Evolutionary conservation across 92 coral and sea anemone species (phyloP).

Genomic region (Chrysogorgia sp.): DNA sequence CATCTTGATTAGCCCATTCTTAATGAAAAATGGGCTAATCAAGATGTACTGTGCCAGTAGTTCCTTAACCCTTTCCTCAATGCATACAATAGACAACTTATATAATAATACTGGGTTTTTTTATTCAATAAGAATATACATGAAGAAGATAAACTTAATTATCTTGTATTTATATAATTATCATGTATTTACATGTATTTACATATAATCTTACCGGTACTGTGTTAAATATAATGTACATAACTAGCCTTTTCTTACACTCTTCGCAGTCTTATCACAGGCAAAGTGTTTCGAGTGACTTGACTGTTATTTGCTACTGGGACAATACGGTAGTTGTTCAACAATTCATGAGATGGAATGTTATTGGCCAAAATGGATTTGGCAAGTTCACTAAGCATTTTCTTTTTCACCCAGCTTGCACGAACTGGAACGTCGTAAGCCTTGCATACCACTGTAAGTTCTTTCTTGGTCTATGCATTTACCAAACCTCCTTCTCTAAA

Average conservation of each 20-base stretch:
- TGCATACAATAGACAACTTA: too few species aligned
- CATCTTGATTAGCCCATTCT: too few species aligned
- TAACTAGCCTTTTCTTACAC: neutral
- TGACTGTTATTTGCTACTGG: constrained; percentile 9
- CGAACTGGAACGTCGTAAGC: constrained; percentile 41
- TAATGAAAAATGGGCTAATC: too few species aligned
- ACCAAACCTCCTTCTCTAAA: constrained; percentile 41
- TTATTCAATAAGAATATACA: too few species aligned
- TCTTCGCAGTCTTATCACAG: constrained; percentile 30
- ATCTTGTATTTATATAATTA: too few species aligned
- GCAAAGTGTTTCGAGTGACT: neutral
- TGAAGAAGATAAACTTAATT: too few species aligned
- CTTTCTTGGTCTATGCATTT: constrained; percentile 42
- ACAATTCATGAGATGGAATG: constrained; percentile 8
- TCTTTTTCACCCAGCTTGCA: constrained; percentile 44
- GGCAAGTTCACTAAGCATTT: constrained; percentile 33
- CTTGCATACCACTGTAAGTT: constrained; percentile 39
- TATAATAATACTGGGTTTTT: too few species aligned
- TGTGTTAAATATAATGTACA: too few species aligned
- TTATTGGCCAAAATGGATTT: constrained; percentile 15
- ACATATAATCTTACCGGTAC: too few species aligned
- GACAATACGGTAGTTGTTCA: constrained; percentile 18
- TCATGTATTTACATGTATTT: too few species aligned
- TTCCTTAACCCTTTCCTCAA: too few species aligned
- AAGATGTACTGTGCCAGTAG: too few species aligned